Conservation (phyloP, 2,797 vertebrate genomes). For the Okamejei kenojei region DNA sequence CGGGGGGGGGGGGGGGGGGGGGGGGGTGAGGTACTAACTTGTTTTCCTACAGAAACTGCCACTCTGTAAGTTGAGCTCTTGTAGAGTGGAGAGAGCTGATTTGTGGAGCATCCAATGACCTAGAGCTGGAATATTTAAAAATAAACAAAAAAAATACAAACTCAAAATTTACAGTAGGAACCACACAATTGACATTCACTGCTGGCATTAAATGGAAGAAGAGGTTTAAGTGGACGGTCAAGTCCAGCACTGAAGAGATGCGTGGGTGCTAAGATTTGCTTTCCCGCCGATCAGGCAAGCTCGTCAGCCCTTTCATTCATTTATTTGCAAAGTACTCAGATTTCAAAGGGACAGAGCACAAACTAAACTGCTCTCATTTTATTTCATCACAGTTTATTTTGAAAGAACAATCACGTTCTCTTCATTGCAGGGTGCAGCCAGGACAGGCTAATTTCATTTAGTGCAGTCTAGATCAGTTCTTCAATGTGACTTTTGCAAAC, state of each 20-base stretch:
- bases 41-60: neutral
- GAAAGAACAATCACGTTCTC: neutral
- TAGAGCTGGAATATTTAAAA: neutral
- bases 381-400: neutral
- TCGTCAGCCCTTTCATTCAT: neutral
- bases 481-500: neutral
- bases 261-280: neutral
- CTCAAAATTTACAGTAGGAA: neutral
- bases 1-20: no score
- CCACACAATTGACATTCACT: neutral
- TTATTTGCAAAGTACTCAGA: neutral
- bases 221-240: neutral
- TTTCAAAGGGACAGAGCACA: neutral
- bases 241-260: neutral
- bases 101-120: neutral
- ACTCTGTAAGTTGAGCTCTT: neutral
- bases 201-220: neutral
- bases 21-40: no score
- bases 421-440: neutral
- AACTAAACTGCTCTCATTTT: neutral
- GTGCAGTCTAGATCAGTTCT: neutral
- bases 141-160: neutral
- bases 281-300: neutral
- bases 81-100: neutral
- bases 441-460: neutral